A percentile compares a stretch with the other conserved stretches of the same genome.
Conservation (phyloP, 2,888 invertebrate species). For the Lasioglossum zephyrum region DNA sequence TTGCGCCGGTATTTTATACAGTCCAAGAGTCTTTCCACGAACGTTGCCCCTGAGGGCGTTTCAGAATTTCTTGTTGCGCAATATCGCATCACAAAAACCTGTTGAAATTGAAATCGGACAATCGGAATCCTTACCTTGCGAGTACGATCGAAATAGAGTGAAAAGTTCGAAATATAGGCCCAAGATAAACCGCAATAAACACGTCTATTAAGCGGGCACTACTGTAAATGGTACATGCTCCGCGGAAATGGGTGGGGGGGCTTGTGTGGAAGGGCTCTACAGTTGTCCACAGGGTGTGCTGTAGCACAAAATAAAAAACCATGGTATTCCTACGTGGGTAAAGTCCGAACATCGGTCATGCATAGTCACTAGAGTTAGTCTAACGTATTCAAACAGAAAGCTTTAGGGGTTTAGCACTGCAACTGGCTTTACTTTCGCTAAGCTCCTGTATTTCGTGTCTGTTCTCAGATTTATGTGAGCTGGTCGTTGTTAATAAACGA, state of each 20-base stretch:
- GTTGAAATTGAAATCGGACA: not conserved
- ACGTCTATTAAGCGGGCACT: not conserved
- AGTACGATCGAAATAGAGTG: not conserved
- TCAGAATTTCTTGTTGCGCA: not conserved
- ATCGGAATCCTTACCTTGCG: not conserved
- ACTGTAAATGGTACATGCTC: conserved; percentile 45
- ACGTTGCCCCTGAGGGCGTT: no score
- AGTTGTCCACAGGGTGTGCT: conserved; percentile 25
- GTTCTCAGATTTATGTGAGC: conserved; percentile 58
- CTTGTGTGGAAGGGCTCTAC: conserved; percentile 25
- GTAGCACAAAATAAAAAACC: conserved; percentile 19
- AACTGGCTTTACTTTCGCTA: conserved; percentile 52
- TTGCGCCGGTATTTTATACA: no score
- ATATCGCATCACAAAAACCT: not conserved
- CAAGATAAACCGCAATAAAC: not conserved
- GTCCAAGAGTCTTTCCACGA: no score
- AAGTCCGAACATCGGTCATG: conserved; percentile 41
- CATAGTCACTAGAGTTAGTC: conserved; percentile 38
- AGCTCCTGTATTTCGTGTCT: conserved; percentile 43
- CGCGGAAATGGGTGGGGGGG: not conserved
- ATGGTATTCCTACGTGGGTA: conserved; percentile 36
- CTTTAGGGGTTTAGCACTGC: conserved; percentile 32
- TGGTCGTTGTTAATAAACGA: not conserved
- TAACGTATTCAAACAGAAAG: conserved; percentile 42
- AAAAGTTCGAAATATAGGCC: not conserved